These are phyloP conservation scores for Ataeniobius toweri DNA, from an alignment of 2,797 vertebrate species.

Conservation along the genomic window DNA sequence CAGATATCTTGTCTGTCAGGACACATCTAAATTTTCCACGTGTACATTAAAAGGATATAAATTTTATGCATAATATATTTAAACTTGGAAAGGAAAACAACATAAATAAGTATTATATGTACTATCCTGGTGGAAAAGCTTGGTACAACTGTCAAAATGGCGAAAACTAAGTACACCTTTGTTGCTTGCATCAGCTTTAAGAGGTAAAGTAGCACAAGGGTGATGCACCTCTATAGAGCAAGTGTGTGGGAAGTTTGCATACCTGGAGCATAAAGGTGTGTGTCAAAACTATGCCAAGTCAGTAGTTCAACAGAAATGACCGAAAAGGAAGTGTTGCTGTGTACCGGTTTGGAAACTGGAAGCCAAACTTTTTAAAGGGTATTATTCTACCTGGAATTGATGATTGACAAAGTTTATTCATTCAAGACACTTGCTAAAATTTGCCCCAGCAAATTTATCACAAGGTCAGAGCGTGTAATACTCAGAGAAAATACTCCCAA, in stretches of 20 bases:
- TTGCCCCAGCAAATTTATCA: too few relatives aligned
- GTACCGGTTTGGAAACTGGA: neutral
- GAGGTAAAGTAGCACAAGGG: neutral
- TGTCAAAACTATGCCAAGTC: neutral
- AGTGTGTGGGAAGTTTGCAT: neutral
- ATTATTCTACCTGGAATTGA: neutral
- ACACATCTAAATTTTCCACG: neutral
- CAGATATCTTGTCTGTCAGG: neutral
- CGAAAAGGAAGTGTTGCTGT: neutral
- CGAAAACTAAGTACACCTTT: neutral
- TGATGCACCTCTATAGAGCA: neutral
- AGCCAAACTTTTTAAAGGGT: neutral
- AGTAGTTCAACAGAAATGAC: neutral
- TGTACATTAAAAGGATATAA: neutral
- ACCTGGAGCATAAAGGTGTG: neutral
- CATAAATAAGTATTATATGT: neutral
- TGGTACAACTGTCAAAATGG: too few relatives aligned
- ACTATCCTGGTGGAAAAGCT: neutral
- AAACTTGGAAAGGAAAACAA: neutral
- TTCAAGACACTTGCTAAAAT: too few relatives aligned
- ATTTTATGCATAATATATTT: conserved; percentile 3
- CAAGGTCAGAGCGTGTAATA: neutral
- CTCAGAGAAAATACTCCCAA: too few relatives aligned
- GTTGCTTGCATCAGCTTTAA: neutral
- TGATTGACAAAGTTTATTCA: too few relatives aligned